phyloP scores from a whole-genome alignment of 1,140 invertebrate genomes.

The Nebria ingens region DNA sequence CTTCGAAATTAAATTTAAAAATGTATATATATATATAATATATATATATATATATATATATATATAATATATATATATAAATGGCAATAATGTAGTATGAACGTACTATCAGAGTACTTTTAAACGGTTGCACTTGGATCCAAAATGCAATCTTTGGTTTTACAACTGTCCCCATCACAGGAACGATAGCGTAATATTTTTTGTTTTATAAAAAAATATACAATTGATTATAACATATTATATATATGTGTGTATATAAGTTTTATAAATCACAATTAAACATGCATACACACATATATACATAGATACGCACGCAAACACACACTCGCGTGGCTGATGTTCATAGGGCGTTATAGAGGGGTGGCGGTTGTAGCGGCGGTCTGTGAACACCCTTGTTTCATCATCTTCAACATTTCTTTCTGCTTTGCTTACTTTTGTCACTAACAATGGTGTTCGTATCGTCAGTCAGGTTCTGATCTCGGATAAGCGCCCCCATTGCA shows the following conservation, averaged over 20 bases:
- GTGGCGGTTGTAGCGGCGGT: no score
- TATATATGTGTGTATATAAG: not conserved
- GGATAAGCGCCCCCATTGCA: slow-evolving; percentile 1
- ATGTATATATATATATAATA: no score
- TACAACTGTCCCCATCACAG: not conserved
- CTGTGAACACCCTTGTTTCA: not conserved
- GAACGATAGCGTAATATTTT: not conserved
- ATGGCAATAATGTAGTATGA: not conserved
- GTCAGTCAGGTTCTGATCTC: not conserved
- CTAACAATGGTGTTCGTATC: not conserved
- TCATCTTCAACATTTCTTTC: not conserved
- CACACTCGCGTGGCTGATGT: not conserved
- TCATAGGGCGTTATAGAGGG: no score
- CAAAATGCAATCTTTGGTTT: slow-evolving; percentile 9
- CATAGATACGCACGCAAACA: no score
- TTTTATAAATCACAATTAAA: no score
- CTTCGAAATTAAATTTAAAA: no score
- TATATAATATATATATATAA: no score
- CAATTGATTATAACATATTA: not conserved
- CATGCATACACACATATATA: no score
- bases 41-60: no score
- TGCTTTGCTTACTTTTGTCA: not conserved
- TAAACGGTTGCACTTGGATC: not conserved
- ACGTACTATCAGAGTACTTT: no score
- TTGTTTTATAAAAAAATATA: not conserved